phyloP scores from a whole-genome alignment of 1,140 invertebrate genomes.

The Drosophila serrata region DNA sequence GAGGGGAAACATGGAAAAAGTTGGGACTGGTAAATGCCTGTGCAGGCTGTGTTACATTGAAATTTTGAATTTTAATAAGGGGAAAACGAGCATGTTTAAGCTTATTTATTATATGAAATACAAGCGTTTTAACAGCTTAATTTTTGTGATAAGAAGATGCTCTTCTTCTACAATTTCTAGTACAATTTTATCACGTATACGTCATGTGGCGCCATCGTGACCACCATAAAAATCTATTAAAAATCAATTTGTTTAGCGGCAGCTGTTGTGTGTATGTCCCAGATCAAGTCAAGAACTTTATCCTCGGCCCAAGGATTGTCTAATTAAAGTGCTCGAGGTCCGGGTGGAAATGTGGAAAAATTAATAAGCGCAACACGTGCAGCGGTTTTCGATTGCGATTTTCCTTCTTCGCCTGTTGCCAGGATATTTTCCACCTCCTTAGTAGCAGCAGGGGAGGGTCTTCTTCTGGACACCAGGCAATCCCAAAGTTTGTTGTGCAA shows the following conservation, averaged over 20 bases:
- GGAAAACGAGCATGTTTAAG: neutral
- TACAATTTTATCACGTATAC: constrained; percentile 43
- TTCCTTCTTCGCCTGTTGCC: constrained; percentile 30
- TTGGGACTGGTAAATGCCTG: neutral
- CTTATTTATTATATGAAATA: neutral
- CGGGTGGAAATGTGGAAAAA: constrained; percentile 54
- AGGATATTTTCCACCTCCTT: constrained; percentile 3
- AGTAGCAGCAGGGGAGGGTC: neutral
- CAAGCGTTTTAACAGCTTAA: neutral
- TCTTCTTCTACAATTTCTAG: too few species aligned
- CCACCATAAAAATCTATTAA: constrained; percentile 51
- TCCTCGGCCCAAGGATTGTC: constrained; percentile 19
- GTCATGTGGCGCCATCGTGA: constrained; percentile 21
- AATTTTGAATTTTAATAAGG: constrained; percentile 9
- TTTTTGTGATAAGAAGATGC: neutral
- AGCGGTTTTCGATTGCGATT: constrained; percentile 47
- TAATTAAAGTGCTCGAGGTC: constrained; percentile 61
- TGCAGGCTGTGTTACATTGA: constrained; percentile 1
- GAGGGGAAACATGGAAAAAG: constrained; percentile 2
- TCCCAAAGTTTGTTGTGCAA: constrained; percentile 73
- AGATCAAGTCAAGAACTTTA: constrained; percentile 31
- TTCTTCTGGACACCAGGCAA: constrained; percentile 49
- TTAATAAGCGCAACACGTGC: constrained; percentile 81
- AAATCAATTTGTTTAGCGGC: constrained; percentile 67
- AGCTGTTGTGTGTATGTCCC: constrained; percentile 22